A percentile compares a stretch with the other conserved stretches of the same genome.
Conservation (phyloP, 2,797 vertebrate genomes). For the Tinamus major region DNA sequence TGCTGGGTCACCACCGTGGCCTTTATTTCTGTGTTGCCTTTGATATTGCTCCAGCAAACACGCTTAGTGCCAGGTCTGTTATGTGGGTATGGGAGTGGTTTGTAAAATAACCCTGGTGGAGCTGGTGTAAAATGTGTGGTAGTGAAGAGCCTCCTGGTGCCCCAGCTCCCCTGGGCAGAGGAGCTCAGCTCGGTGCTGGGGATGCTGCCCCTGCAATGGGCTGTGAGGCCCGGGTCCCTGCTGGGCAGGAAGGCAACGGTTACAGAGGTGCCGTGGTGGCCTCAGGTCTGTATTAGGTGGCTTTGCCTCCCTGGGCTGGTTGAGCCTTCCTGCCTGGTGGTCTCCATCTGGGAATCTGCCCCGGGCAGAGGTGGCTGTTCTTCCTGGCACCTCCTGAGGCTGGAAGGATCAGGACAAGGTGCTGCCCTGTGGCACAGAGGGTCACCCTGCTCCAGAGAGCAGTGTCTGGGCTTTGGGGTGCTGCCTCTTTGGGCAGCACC, state of each 20-base stretch:
- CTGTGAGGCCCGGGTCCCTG: not conserved
- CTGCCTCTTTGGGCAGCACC: not conserved
- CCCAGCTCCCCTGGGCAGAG: not conserved
- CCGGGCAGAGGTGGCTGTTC: not conserved
- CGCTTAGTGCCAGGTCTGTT: not conserved
- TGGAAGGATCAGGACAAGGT: not conserved
- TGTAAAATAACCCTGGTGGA: too few relatives aligned
- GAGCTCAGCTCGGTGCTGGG: not conserved
- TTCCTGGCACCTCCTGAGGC: not conserved
- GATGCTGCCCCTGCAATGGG: too few relatives aligned
- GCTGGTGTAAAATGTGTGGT: not conserved
- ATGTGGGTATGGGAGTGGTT: not conserved
- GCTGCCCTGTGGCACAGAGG: accelerated
- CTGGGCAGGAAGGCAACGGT: accelerated
- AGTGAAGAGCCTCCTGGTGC: accelerated
- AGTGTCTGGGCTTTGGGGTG: accelerated
- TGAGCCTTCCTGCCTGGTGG: not conserved
- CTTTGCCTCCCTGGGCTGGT: not conserved
- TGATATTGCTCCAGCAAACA: not conserved
- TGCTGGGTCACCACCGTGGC: too few relatives aligned
- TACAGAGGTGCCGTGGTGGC: not conserved
- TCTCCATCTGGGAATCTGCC: not conserved
- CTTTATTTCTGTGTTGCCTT: not conserved
- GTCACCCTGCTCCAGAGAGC: too few relatives aligned
- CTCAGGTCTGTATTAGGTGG: accelerated